Percentiles rank a stretch among this genome's conserved stretches.
Evolutionary conservation across 2,113 vertebrate species (phyloP).

Genomic region (Laterallus jamaicensis): DNA sequence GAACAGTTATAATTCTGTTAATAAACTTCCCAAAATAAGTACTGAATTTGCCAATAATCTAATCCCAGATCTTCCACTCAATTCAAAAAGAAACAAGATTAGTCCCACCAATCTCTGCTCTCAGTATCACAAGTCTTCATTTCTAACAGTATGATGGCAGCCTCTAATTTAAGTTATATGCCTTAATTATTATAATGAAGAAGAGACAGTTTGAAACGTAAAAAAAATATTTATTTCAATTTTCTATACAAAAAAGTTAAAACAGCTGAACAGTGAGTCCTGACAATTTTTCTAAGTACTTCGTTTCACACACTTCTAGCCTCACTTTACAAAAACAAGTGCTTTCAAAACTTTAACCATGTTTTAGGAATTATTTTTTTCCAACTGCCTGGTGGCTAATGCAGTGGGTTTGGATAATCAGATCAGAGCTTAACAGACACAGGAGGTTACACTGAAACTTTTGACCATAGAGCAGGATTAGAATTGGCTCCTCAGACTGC

Average conservation of each 20-base stretch:
- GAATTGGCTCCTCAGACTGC: too few species aligned
- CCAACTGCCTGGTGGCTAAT: not conserved
- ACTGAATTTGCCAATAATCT: not conserved
- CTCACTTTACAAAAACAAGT: not conserved
- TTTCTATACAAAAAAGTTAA: not conserved
- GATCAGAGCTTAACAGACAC: not conserved
- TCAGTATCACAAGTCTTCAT: not conserved
- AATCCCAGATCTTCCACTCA: not conserved
- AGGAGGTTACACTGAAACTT: not conserved
- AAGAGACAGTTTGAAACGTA: not conserved
- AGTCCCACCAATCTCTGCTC: not conserved
- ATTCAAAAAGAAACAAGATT: not conserved
- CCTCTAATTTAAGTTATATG: not conserved
- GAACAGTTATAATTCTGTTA: not conserved
- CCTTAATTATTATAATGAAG: not conserved
- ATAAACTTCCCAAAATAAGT: not conserved
- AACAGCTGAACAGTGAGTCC: not conserved
- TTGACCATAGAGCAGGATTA: not conserved
- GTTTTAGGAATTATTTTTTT: not conserved
- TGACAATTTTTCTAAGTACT: not conserved
- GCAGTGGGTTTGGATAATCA: not conserved
- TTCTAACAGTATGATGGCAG: not conserved
- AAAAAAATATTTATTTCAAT: conserved; percentile 49
- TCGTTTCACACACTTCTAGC: not conserved
- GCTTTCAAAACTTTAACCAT: not conserved